Base-by-base conservation (phyloP, 2,888 invertebrate species). In the Himalopsyche kuldschensis region DNA sequence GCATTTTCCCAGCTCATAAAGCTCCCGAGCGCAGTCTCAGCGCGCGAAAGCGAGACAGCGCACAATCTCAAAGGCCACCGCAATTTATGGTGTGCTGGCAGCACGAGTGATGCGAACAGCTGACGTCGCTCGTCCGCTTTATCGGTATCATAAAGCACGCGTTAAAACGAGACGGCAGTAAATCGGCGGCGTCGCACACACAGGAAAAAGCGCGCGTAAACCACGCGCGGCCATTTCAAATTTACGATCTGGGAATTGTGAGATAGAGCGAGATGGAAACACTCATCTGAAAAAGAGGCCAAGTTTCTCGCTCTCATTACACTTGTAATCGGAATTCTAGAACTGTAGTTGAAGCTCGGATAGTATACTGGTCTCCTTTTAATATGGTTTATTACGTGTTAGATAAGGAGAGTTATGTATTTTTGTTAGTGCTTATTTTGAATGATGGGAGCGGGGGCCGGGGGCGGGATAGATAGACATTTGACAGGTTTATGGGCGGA, bases 171-270 rank as follows among this genome's bases (percentile, higher is more conserved):
- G 92, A 92, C 90, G 90, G 91, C 90, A 90, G 91, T 91, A 91
- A 88, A 91, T 76, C 24, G 47, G 69, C 55, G 75, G 47, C 76
- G 55, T 78, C 75, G 90, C 91, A 91, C 90, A 90, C 90, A 87
- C 87, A 89, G 90, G 89, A 89, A 90, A 89, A 90, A 90, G 90
- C 90, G 90, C 90, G 91, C 92, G 91, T 92, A 92, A 92, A 91
- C 92, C 92, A 92, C 91, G 92, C 91, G 92, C 91, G 92, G 92
- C 92, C 92, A 91, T 92, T 92, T 92, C 92, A 89, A 91, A 92
- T 92, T 92, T 92, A 92, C 92, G 92, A 92, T 89, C 92, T 92
- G 92, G 92, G 92, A 92, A 92, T 91, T 92, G 91, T 90, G 91
- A 90, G 92, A 91, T 90, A 90, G 92, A 92, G 88, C 88, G 91